A percentile compares a stretch with the other conserved stretches of the same genome.
phyloP scores from a whole-genome alignment of 2,113 vertebrate genomes.

The Malurus alboscapulatus region DNA sequence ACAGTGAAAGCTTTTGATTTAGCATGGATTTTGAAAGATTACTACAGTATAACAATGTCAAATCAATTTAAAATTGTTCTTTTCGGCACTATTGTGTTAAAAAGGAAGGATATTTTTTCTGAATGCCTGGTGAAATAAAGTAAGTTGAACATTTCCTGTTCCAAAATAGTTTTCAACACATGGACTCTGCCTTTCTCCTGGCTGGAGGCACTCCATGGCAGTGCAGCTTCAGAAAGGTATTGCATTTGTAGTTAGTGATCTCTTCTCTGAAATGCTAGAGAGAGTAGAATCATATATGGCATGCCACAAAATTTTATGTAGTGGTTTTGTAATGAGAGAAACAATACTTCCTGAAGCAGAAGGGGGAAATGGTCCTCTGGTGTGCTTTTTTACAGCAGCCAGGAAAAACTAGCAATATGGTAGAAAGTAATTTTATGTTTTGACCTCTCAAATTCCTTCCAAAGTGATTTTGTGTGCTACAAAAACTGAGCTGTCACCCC shows the following conservation, averaged over 20 bases:
- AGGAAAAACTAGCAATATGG: conserved; percentile 22
- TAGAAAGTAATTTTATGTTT: conserved; percentile 51
- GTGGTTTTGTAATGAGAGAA: conserved; percentile 44
- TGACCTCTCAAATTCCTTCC: conserved; percentile 46
- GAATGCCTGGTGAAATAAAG: background rate
- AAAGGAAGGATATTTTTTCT: background rate
- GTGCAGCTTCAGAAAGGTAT: background rate
- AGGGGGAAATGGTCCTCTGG: conserved; percentile 23
- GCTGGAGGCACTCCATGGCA: background rate
- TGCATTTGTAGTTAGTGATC: background rate
- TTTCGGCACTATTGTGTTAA: background rate
- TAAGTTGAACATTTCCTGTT: background rate
- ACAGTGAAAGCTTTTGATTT: background rate
- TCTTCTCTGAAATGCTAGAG: background rate
- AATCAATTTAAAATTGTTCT: conserved; percentile 13
- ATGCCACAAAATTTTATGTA: conserved; percentile 26
- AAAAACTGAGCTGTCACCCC: background rate
- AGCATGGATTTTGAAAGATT: conserved; percentile 17
- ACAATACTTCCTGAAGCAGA: conserved; percentile 17
- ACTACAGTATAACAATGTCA: background rate
- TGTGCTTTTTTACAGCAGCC: conserved; percentile 10
- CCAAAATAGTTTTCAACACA: background rate
- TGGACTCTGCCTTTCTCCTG: background rate
- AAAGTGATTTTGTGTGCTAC: conserved; percentile 11
- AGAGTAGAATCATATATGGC: background rate